Evolutionary conservation across 1,140 invertebrate genomes (phyloP), one percentile per base, ranked within the genome.

Genomic region (Ceratosolen fusciceps): DNA sequence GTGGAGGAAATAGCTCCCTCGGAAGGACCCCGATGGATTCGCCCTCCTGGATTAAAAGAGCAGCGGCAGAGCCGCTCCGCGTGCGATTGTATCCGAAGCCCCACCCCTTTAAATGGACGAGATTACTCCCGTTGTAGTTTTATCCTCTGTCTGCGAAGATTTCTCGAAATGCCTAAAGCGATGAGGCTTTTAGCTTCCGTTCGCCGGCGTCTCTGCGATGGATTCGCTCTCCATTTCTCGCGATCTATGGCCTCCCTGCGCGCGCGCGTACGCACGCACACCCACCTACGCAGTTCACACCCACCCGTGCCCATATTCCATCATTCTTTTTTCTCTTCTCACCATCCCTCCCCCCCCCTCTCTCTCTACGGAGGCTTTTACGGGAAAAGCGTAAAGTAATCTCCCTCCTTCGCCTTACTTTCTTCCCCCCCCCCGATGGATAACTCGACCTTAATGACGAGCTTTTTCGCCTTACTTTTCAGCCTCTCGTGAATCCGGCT

Each of bases 11-110:
- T 31, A 56, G 26, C 16, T 56, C 82, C 67, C 82, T 34, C n/a
- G 52, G 2, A 39, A 58, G 82, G 82, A 29, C 29, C 34, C 49
- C 43, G 16, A 67, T 79, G 71, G 49, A 77, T 80, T 77, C n/a
- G 72, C 73, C 60, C 19, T 68, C 80, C 82, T 68, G 83, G 84
- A 86, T 86, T 86, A 86, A 86, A 86, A 83, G 85, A 83, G 81
- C 85, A 82, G 81, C n/a, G n/a, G n/a, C n/a, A n/a, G n/a, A n/a
- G n/a, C 78, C 82, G 81, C 79, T 78, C 68, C 77, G 52, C 49
- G 12, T 65, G 21, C 62, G 31, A 37, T 65, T 68, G 37, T 47
- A 68, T 68, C n/a, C 39, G 37, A 47, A 37, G 31, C 75, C 60
- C 47, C 60, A 37, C 60, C 60, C 31, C 60, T 31, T 2, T 37